Conservation (phyloP, 2,888 invertebrate species). For the Sminthurinus aureus region DNA sequence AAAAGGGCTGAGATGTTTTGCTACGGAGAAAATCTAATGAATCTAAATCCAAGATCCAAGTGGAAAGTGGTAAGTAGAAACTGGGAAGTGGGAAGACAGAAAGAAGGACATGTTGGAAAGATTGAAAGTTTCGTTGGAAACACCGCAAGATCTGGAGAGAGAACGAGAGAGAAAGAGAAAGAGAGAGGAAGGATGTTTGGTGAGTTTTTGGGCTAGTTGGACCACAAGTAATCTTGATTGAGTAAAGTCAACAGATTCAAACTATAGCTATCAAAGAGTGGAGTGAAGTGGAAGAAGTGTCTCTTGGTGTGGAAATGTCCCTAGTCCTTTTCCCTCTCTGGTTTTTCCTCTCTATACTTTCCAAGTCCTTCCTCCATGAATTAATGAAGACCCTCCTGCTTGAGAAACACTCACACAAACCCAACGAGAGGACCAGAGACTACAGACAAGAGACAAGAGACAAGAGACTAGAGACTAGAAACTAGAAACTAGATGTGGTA, state of each 20-base stretch:
- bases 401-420: constrained; percentile 23
- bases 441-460: constrained; percentile 1
- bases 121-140: constrained; percentile 37
- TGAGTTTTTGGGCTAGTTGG: constrained; percentile 49
- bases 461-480: neutral
- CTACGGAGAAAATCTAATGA: no score
- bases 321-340: neutral
- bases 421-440: constrained; percentile 12
- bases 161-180: constrained; percentile 3
- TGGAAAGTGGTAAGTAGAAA: no score
- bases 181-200: neutral
- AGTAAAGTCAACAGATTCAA: constrained; percentile 51
- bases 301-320: constrained; percentile 47
- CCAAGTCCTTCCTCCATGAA: constrained; percentile 41
- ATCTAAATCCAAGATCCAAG: no score
- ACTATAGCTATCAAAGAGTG: constrained; percentile 24
- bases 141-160: constrained; percentile 2
- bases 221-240: constrained; percentile 58
- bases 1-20: no score
- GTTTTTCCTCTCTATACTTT: constrained; percentile 20
- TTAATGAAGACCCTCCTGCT: constrained; percentile 40
- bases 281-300: no score
- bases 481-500: no score
- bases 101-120: constrained; percentile 10
- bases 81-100: neutral